Evolutionary conservation across 2,797 vertebrate species (phyloP).

Genomic region (Florisuga fusca): DNA sequence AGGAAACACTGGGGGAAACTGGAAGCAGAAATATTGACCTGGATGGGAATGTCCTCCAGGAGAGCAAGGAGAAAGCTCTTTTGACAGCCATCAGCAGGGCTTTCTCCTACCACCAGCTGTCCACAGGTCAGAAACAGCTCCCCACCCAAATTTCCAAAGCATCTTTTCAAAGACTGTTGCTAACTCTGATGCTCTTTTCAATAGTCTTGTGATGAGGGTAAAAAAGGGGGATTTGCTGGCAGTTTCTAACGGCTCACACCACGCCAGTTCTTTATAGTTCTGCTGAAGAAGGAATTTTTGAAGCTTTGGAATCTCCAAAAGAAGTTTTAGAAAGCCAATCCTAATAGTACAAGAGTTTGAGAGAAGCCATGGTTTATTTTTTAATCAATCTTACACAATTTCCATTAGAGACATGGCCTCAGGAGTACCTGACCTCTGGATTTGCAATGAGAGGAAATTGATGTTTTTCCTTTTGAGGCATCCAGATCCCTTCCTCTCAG

Average conservation of each 20-base stretch:
- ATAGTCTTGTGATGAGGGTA: fast-evolving
- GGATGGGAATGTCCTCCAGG: not conserved
- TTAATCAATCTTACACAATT: not conserved
- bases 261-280: not conserved
- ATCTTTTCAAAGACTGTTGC: fast-evolving
- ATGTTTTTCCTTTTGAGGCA: not conserved
- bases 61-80: not conserved
- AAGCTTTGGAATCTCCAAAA: not conserved
- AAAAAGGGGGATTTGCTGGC: not conserved
- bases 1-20: not conserved
- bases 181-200: not conserved
- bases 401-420: fast-evolving
- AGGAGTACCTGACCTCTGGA: not conserved
- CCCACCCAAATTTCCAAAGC: not conserved
- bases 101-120: not conserved
- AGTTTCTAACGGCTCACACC: not conserved
- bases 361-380: not conserved
- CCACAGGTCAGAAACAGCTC: not conserved
- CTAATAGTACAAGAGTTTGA: not conserved
- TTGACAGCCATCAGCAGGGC: not conserved
- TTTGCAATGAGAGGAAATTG: not conserved
- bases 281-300: not conserved
- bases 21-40: not conserved
- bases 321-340: not conserved
- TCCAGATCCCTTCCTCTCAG: not conserved